Evolutionary conservation across 2,797 vertebrate genomes (phyloP).

Genomic region (Scleropages formosus): DNA sequence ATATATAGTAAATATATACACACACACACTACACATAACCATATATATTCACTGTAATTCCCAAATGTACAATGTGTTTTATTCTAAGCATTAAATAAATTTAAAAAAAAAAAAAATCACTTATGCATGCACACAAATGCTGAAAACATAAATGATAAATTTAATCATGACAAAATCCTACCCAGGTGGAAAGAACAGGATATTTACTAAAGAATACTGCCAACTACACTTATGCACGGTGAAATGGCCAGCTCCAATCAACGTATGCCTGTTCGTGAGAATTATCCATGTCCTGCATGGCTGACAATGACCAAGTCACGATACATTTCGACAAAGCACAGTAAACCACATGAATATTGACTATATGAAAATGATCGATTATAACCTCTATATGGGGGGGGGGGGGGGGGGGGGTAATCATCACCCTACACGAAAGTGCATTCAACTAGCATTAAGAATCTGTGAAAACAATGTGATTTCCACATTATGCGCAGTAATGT

Average conservation of each 20-base stretch:
- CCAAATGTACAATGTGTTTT: neutral
- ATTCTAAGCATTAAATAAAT: slow-evolving; percentile 7
- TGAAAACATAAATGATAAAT: slow-evolving; percentile 38
- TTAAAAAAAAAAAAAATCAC: slow-evolving; percentile 40
- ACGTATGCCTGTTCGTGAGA: slow-evolving; percentile 8
- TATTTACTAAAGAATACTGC: slow-evolving; percentile 29
- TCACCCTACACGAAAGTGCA: neutral
- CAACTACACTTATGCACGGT: neutral
- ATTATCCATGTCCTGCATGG: neutral
- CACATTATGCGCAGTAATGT: neutral
- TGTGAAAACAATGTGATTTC: neutral
- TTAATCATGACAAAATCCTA: slow-evolving; percentile 42
- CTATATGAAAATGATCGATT: neutral
- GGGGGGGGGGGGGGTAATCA: neutral
- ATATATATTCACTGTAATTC: slow-evolving; percentile 20
- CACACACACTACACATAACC: slow-evolving; percentile 3
- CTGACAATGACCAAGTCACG: neutral
- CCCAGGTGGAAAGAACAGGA: slow-evolving; percentile 49
- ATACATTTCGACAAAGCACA: neutral
- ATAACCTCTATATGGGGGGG: no score
- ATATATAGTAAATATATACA: slow-evolving; percentile 4
- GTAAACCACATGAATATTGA: neutral
- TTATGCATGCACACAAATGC: slow-evolving; percentile 54
- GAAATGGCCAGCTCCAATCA: slow-evolving; percentile 5
- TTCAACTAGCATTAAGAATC: neutral